Conservation (phyloP, 2,888 invertebrate species). For the Scaptomyza cyrtandrae region DNA sequence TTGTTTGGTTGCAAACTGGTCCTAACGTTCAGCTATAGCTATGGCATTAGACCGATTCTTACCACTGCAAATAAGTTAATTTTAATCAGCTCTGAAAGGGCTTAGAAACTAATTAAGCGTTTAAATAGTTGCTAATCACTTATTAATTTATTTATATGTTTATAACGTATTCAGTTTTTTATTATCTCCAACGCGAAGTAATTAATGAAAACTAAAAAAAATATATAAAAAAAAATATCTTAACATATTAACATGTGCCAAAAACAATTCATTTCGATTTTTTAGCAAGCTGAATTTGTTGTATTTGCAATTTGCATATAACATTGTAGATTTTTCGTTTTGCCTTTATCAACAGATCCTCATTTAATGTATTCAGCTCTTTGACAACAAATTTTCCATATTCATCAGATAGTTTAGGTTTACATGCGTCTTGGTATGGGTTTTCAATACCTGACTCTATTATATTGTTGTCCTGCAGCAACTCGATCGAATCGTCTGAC, state of each 20-base stretch:
- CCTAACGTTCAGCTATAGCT: no score
- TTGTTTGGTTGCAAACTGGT: conserved; percentile 18
- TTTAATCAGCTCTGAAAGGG: no score
- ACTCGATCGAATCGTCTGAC: neutral
- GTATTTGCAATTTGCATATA: conserved; percentile 45
- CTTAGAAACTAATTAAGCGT: no score
- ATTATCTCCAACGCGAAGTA: no score
- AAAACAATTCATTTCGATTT: neutral
- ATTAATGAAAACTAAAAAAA: conserved; percentile 23
- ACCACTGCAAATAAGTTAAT: no score
- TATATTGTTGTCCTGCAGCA: neutral
- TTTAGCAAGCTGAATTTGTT: conserved; percentile 37
- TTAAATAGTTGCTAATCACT: no score
- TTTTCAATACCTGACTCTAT: neutral
- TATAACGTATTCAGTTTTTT: no score
- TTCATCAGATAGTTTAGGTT: conserved; percentile 23
- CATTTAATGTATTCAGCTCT: conserved; percentile 44
- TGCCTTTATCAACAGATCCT: conserved; percentile 50
- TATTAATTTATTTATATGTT: no score
- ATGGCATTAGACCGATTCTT: no score
- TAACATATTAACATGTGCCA: neutral
- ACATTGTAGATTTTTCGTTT: conserved; percentile 54
- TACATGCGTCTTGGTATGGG: neutral
- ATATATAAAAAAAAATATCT: no score
- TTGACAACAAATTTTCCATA: conserved; percentile 54